Conservation (phyloP, 2,113 vertebrate genomes). For the Mionectes macconnelli region DNA sequence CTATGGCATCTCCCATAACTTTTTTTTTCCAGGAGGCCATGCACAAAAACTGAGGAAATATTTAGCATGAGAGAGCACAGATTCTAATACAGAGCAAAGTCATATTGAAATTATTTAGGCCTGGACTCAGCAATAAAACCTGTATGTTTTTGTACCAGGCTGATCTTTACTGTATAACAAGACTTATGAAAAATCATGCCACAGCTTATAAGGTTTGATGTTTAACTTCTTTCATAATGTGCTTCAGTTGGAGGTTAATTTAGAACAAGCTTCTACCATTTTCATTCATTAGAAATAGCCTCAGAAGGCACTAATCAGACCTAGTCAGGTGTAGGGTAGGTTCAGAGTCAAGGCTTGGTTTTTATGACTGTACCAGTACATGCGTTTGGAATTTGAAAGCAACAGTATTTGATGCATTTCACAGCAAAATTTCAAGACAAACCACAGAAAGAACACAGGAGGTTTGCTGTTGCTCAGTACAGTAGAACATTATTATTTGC, state of each 20-base stretch:
- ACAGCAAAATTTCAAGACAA: background rate
- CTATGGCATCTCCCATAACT: background rate
- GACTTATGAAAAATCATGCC: background rate
- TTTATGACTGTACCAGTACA: background rate
- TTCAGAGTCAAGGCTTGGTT: background rate
- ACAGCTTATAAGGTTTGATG: background rate
- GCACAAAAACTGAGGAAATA: background rate
- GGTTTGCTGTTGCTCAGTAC: background rate
- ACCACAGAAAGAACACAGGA: background rate
- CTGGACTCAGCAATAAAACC: background rate
- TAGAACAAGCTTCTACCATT: background rate
- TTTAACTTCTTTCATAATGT: background rate
- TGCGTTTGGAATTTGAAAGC: background rate
- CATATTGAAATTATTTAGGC: background rate
- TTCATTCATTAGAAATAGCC: background rate
- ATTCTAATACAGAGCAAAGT: background rate
- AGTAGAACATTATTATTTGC: background rate
- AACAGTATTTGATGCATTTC: background rate
- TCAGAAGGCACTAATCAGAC: background rate
- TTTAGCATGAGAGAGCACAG: background rate
- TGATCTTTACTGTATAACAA: background rate
- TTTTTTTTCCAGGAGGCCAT: background rate
- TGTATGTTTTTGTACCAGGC: background rate
- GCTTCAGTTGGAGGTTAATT: background rate
- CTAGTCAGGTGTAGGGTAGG: background rate